A percentile compares a stretch with the other conserved stretches of the same genome.
phyloP scores from a whole-genome alignment of 2,888 invertebrate species.

The Miltochrista miniata region DNA sequence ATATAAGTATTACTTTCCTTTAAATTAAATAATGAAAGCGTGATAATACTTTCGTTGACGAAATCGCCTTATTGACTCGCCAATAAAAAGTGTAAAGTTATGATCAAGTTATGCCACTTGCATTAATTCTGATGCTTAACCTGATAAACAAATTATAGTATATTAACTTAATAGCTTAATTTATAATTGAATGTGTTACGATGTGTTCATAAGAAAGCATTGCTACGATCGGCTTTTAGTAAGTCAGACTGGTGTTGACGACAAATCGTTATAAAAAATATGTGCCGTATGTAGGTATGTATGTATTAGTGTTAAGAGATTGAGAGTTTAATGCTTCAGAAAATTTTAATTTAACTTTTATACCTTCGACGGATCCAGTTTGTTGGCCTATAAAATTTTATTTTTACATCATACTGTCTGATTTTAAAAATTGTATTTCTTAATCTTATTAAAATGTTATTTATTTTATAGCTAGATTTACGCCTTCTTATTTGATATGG shows the following conservation, averaged over 20 bases:
- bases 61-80: constrained; percentile 79
- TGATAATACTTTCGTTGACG: constrained; percentile 73
- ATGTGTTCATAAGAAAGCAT: constrained; percentile 73
- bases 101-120: constrained; percentile 81
- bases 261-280: constrained; percentile 65
- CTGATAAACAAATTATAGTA: constrained; percentile 83
- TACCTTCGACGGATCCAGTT: constrained; percentile 49
- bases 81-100: constrained; percentile 83
- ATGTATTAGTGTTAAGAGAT: constrained; percentile 44
- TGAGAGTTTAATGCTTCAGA: constrained; percentile 48
- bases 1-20: constrained; percentile 46
- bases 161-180: constrained; percentile 83
- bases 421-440: constrained; percentile 45
- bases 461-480: constrained; percentile 44
- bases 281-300: constrained; percentile 34
- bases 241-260: constrained; percentile 60
- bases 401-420: constrained; percentile 46
- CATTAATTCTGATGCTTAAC: constrained; percentile 83
- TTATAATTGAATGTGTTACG: constrained; percentile 81
- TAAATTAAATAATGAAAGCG: constrained; percentile 31
- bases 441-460: constrained; percentile 39
- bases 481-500: constrained; percentile 25
- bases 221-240: constrained; percentile 69
- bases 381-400: constrained; percentile 54
- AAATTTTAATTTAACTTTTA: constrained; percentile 58